A percentile compares a stretch with the other conserved stretches of the same genome.
Evolutionary conservation across 2,113 vertebrate genomes (phyloP).

Genomic region (Manacus vitellinus): DNA sequence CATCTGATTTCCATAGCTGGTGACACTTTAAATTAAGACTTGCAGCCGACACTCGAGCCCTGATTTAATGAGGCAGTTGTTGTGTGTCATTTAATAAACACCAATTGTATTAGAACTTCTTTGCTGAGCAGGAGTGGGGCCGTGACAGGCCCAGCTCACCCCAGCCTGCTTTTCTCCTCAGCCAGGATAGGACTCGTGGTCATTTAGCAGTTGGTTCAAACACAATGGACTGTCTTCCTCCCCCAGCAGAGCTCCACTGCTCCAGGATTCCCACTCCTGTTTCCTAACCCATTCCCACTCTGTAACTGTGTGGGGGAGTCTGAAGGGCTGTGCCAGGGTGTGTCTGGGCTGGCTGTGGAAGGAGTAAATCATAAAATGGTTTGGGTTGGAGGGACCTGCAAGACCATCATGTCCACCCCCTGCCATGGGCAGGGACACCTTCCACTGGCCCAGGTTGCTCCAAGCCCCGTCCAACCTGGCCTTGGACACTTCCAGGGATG

Average conservation of each 20-base stretch:
- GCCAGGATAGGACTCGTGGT: not conserved
- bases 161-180: not conserved
- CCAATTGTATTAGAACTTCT: not conserved
- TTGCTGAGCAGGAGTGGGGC: not conserved
- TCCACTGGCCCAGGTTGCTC: not conserved
- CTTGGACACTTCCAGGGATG: not conserved
- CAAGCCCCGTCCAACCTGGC: not conserved
- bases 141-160: not conserved
- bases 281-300: not conserved
- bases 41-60: not conserved
- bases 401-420: not conserved
- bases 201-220: not conserved
- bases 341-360: too few relatives aligned
- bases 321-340: not conserved
- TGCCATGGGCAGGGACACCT: not conserved
- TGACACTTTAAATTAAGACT: conserved; percentile 67
- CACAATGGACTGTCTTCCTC: not conserved
- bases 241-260: not conserved
- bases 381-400: not conserved
- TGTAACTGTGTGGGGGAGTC: fast-evolving
- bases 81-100: conserved; percentile 64
- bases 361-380: not conserved
- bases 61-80: conserved; percentile 63
- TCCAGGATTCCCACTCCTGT: not conserved
- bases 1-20: not conserved